Conservation (phyloP, 2,888 invertebrate genomes). For the Cephus sareptanus region DNA sequence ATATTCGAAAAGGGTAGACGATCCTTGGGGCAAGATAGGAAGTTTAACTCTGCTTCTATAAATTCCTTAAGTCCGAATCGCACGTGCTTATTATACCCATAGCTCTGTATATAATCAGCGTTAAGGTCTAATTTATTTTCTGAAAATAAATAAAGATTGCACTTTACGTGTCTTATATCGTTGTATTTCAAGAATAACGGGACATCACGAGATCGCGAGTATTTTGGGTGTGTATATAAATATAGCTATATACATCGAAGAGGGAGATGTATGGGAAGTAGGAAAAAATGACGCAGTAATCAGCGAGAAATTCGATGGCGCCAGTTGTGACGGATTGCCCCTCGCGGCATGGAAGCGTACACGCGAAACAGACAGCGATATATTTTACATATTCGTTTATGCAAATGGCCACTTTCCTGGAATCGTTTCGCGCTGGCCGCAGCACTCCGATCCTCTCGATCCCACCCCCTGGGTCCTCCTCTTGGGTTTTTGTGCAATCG, state of each 20-base stretch:
- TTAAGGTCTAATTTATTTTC: background rate
- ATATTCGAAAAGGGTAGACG: background rate
- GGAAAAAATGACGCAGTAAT: background rate
- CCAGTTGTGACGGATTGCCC: conserved; percentile 34
- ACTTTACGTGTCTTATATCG: background rate
- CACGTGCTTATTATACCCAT: background rate
- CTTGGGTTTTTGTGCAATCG: background rate
- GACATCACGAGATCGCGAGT: background rate
- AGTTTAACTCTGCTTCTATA: background rate
- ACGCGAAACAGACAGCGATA: conserved; percentile 28
- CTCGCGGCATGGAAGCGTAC: background rate
- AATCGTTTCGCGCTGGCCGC: conserved; percentile 24
- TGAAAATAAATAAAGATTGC: background rate
- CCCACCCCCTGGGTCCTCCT: background rate
- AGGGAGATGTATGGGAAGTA: background rate
- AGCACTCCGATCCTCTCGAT: background rate
- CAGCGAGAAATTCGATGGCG: conserved; percentile 6
- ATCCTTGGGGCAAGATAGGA: background rate
- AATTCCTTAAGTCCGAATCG: background rate
- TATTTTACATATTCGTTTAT: conserved; percentile 42
- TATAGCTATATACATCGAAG: background rate
- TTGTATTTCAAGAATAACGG: background rate
- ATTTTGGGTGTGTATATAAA: background rate
- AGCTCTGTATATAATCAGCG: background rate
- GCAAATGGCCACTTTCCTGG: conserved; percentile 44